A percentile compares a stretch with the other conserved stretches of the same genome.
phyloP scores from a whole-genome alignment of 2,888 invertebrate species.

The Orchestes rusci region DNA sequence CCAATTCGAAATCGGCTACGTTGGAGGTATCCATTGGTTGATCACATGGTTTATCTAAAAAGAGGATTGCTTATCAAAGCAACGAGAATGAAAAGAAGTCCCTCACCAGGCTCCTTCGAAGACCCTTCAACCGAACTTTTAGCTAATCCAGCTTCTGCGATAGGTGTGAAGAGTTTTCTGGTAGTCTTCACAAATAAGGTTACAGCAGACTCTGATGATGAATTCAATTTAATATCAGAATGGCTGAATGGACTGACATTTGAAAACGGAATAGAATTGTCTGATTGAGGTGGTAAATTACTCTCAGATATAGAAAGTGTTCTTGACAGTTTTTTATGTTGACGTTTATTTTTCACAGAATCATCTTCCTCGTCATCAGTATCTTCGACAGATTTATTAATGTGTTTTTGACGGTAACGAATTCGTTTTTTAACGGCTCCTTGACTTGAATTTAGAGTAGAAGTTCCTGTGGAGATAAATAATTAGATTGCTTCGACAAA shows the following conservation, averaged over 20 bases:
- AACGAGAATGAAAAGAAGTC: too few relatives aligned
- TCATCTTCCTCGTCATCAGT: conserved; percentile 37
- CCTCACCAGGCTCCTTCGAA: too few relatives aligned
- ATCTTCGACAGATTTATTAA: conserved; percentile 28
- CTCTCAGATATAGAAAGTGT: conserved; percentile 31
- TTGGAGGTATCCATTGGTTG: too few relatives aligned
- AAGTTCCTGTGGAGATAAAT: conserved; percentile 10
- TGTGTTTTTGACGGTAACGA: conserved; percentile 36
- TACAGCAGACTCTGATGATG: conserved; percentile 36
- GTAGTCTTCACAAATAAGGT: conserved; percentile 76
- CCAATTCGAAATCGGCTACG: background rate
- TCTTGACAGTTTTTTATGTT: conserved; percentile 32
- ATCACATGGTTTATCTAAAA: too few relatives aligned
- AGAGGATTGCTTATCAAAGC: too few relatives aligned
- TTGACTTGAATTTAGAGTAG: conserved; percentile 29
- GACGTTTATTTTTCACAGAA: conserved; percentile 7
- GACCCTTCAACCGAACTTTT: conserved; percentile 14
- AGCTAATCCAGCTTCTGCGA: conserved; percentile 31
- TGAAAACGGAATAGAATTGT: too few relatives aligned
- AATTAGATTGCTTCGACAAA: too few relatives aligned
- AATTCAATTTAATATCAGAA: conserved; percentile 14
- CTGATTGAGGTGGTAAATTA: conserved; percentile 15
- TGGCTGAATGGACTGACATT: conserved; percentile 18
- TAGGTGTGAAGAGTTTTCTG: conserved; percentile 68
- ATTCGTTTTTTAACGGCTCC: conserved; percentile 39